phyloP scores from a whole-genome alignment of 2,888 invertebrate species.

The Xanthorhoe designata region DNA sequence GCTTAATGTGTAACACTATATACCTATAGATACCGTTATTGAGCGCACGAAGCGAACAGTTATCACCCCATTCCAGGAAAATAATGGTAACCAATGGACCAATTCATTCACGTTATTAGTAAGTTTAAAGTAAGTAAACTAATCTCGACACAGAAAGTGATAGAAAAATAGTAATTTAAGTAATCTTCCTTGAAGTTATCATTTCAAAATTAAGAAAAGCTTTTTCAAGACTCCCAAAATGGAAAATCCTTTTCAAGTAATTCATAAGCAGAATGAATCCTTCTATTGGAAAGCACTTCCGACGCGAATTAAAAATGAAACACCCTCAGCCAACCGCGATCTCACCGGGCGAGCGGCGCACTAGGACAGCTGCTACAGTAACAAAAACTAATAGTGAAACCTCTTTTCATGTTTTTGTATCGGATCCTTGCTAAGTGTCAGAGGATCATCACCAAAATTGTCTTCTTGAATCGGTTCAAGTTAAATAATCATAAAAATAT shows the following conservation, averaged over 20 bases:
- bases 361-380: background rate
- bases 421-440: no score
- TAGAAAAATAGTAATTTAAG: background rate
- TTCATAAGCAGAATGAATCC: constrained; percentile 1
- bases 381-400: background rate
- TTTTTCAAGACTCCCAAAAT: background rate
- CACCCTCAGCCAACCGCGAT: background rate
- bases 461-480: no score
- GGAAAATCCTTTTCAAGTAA: background rate
- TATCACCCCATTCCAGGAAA: background rate
- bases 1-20: background rate
- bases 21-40: background rate
- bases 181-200: background rate
- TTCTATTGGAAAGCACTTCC: constrained; percentile 1
- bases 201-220: background rate
- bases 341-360: background rate
- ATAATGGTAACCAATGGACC: background rate
- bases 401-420: no score
- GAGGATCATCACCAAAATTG: no score
- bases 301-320: constrained; percentile 5
- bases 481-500: no score
- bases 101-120: background rate
- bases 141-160: background rate
- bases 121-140: no score
- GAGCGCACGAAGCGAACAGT: background rate